These are phyloP conservation scores for Cynodonichthys magdalenae DNA, from an alignment of 2,797 vertebrate species.

Conservation along the genomic window DNA sequence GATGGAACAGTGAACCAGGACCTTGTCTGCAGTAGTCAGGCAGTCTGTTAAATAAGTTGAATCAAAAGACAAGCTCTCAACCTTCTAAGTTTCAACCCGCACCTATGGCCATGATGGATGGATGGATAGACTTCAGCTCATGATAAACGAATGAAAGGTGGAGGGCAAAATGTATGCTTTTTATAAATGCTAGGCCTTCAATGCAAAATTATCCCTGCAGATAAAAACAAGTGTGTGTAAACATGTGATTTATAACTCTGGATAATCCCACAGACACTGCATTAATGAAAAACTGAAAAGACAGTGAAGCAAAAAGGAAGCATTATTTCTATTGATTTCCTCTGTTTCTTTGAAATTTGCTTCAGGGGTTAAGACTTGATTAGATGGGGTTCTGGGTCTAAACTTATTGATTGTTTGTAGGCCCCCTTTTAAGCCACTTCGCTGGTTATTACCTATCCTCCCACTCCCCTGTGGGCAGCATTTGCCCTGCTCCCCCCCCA, in stretches of 20 bases:
- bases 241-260: slow-evolving; percentile 19
- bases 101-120: no score
- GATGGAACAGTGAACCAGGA: no score
- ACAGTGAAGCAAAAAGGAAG: slow-evolving; percentile 34
- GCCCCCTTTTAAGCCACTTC: slow-evolving; percentile 63
- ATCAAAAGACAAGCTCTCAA: no score
- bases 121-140: no score
- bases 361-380: slow-evolving; percentile 53
- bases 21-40: no score
- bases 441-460: slow-evolving; percentile 51
- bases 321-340: slow-evolving; percentile 68
- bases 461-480: slow-evolving; percentile 48
- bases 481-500: no score
- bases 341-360: slow-evolving; percentile 71
- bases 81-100: no score
- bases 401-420: slow-evolving; percentile 72
- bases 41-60: no score
- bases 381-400: slow-evolving; percentile 53
- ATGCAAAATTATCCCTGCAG: no score
- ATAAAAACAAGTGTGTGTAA: background rate
- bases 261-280: slow-evolving; percentile 22
- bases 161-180: no score
- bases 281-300: slow-evolving; percentile 38
- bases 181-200: no score
- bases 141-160: no score